Conservation (phyloP, 2,113 vertebrate species). For the Hemibagrus wyckioides region DNA sequence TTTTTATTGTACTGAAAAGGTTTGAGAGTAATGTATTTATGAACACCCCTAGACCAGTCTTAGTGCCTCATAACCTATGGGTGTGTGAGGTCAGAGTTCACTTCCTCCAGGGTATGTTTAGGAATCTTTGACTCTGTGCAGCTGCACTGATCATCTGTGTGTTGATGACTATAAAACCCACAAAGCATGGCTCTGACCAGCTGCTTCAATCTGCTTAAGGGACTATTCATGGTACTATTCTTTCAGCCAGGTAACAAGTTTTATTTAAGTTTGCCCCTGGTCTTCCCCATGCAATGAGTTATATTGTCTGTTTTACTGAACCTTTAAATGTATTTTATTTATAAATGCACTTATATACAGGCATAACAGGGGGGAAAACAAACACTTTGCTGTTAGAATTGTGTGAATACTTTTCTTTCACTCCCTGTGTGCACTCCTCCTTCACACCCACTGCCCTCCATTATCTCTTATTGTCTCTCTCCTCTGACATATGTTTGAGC, state of each 20-base stretch:
- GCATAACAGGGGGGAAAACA: constrained; percentile 1
- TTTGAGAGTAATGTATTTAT: constrained; percentile 10
- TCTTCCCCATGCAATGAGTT: constrained; percentile 41
- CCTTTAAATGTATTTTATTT: constrained; percentile 36
- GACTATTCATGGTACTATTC: constrained; percentile 64
- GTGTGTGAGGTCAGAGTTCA: constrained; percentile 69
- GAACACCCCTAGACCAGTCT: constrained; percentile 6
- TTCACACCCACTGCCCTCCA: constrained; percentile 9
- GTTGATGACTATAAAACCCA: constrained; percentile 88
- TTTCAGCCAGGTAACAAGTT: constrained; percentile 39
- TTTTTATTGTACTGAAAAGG: neutral
- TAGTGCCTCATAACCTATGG: constrained; percentile 60
- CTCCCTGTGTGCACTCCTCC: constrained; percentile 33
- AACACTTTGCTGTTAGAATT: constrained; percentile 29
- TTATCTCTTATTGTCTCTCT: constrained; percentile 35
- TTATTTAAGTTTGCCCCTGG: constrained; percentile 14
- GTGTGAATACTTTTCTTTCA: constrained; percentile 17
- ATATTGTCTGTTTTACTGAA: constrained; percentile 35
- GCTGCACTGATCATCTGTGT: constrained; percentile 83
- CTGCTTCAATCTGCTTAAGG: constrained; percentile 76
- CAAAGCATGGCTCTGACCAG: constrained; percentile 78
- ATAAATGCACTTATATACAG: neutral
- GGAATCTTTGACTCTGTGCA: constrained; percentile 78
- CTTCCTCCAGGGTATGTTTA: constrained; percentile 71
- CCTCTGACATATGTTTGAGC: constrained; percentile 66